Percentiles rank a stretch among this genome's conserved stretches.
phyloP scores from a whole-genome alignment of 2,113 vertebrate genomes.

The Otocyon megalotis region DNA sequence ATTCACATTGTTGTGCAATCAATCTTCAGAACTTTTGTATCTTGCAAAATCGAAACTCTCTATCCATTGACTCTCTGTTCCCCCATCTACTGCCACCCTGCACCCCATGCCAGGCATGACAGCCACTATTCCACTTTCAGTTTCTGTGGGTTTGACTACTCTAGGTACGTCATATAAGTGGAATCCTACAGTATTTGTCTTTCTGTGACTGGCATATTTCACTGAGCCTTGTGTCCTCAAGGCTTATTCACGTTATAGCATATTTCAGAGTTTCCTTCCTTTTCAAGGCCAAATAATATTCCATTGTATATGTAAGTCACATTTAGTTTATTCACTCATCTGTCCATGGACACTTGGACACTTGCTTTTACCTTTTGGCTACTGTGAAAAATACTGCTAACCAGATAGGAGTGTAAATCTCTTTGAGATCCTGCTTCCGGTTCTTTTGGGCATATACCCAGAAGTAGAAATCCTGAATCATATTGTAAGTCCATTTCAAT shows the following conservation, averaged over 20 bases:
- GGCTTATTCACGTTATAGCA: not conserved
- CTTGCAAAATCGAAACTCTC: conserved; percentile 47
- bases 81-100: not conserved
- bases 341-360: not conserved
- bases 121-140: not conserved
- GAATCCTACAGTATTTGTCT: not conserved
- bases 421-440: not conserved
- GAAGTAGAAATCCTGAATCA: not conserved
- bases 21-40: not conserved
- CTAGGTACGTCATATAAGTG: not conserved
- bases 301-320: not conserved
- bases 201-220: not conserved
- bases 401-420: not conserved
- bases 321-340: not conserved
- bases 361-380: not conserved
- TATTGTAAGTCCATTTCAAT: not conserved
- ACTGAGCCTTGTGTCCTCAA: not conserved
- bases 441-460: not conserved
- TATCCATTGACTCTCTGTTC: not conserved
- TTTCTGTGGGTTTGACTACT: not conserved
- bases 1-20: not conserved
- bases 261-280: not conserved
- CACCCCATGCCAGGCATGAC: not conserved
- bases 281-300: conserved; percentile 10
- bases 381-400: not conserved